Base-by-base conservation (phyloP, 2,888 invertebrate species). In the Eupithecia subfuscata region DNA sequence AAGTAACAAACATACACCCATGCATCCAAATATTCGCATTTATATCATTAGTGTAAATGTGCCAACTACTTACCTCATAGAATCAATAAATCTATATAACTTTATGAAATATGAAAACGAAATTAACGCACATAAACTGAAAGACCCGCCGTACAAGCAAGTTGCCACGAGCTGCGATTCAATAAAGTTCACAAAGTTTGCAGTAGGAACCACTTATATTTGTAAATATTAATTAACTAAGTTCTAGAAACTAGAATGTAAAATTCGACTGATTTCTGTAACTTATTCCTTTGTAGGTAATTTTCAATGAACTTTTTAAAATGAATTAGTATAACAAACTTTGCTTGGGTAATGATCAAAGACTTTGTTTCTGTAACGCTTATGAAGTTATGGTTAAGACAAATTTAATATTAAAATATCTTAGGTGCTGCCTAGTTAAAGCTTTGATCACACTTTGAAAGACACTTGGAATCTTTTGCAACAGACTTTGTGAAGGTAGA, bases 401-500 rank as follows among this genome's bases (percentile, higher is more conserved):
- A 64, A 64, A 64, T 64, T 64, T 34, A 34, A 64, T 64, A 34
- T 64, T 34, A 18, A 64, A 64, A 64, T 40, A 67, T 25, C 14
- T 60, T 60, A 60, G 25, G 25, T 60, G 37, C 22, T 40, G 40
- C 40, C n/a, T 67, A 67, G 40, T 34, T 64, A 64, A 34, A 22
- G 43, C 68, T 68, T 68, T 43, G 63, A 77, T 74, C 63, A 75
- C 45, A 68, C 64, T 67, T 76, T 76, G 12, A 45, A 72, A 64
- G 64, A 69, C 70, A 68, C 68, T 45, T 72, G 60, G 63, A 56
- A 22, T 73, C 63, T 69, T 67, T 56, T 69, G 76, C 74, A 74
- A 64, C 60, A 75, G 68, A 74, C 45, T 75, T 52, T n/a, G 70
- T 65, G 67, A 72, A 71, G 73, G 68, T 73, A 65, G 77, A 79